phyloP scores from a whole-genome alignment of 2,113 vertebrate genomes.

The Bubalus kerabau region DNA sequence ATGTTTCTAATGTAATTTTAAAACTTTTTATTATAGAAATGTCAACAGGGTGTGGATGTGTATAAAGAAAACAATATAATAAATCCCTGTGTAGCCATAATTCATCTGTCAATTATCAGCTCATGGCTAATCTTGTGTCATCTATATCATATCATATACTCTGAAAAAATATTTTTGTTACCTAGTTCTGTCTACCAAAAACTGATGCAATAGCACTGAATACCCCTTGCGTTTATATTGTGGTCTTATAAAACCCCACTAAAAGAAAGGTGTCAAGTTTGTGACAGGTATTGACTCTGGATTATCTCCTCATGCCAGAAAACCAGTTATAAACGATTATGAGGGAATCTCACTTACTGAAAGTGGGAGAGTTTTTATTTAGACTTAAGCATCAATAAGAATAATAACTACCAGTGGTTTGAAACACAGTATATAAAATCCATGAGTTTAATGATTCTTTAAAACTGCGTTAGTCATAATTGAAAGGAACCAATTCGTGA shows the following conservation, averaged over 20 bases:
- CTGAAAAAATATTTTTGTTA: background rate
- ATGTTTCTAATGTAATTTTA: background rate
- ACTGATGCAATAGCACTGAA: background rate
- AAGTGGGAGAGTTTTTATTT: background rate
- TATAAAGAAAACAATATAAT: background rate
- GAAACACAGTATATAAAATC: background rate
- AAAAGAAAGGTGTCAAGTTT: background rate
- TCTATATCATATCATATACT: background rate
- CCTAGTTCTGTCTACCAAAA: background rate
- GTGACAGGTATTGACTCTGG: background rate
- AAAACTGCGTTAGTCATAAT: background rate
- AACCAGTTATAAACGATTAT: background rate
- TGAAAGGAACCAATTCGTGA: background rate
- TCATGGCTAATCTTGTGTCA: slow-evolving; percentile 3
- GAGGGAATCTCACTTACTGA: background rate
- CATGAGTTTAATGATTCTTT: background rate
- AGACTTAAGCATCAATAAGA: background rate
- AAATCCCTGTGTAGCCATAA: background rate
- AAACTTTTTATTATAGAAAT: background rate
- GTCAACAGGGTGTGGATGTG: background rate
- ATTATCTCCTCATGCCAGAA: background rate
- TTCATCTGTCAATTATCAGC: background rate
- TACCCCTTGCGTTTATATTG: background rate
- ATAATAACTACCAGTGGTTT: background rate
- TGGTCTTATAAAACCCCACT: background rate